phyloP scores from a whole-genome alignment of 2,797 vertebrate species.

The Eulemur coronatus region DNA sequence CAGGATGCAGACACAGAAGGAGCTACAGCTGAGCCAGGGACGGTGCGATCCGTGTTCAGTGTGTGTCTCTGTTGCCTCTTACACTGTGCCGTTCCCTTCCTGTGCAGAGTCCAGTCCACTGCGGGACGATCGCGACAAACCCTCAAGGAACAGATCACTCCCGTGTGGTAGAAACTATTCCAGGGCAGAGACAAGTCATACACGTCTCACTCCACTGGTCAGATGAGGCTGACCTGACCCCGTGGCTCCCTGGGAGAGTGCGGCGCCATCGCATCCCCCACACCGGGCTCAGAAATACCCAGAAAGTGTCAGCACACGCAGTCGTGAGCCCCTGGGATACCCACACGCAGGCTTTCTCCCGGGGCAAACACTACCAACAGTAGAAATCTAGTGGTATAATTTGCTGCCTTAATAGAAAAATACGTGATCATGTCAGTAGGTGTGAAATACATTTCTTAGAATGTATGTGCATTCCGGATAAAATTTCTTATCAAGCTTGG shows the following conservation, averaged over 20 bases:
- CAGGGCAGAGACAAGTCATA: not conserved
- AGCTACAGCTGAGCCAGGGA: slow-evolving; percentile 72
- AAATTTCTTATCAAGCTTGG: not conserved
- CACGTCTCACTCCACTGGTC: not conserved
- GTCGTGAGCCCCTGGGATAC: not conserved
- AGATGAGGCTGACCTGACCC: not conserved
- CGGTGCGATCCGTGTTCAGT: slow-evolving; percentile 74
- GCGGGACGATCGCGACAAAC: not conserved
- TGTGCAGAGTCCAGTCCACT: not conserved
- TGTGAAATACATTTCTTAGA: not conserved
- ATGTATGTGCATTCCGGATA: not conserved
- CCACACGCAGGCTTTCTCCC: not conserved
- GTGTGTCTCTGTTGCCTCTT: not conserved
- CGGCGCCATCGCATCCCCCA: not conserved
- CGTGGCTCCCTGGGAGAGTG: not conserved
- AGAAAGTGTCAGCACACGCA: not conserved
- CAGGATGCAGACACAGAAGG: slow-evolving; percentile 86
- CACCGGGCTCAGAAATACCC: not conserved
- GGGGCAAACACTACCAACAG: not conserved
- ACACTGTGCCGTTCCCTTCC: not conserved
- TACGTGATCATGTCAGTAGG: not conserved
- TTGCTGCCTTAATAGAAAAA: not conserved
- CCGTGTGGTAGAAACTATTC: not conserved
- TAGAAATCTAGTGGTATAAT: not conserved
- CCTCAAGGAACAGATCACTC: not conserved